These are phyloP conservation scores for Microhierax caerulescens DNA, from an alignment of 2,797 vertebrate genomes.

Conservation along the genomic window DNA sequence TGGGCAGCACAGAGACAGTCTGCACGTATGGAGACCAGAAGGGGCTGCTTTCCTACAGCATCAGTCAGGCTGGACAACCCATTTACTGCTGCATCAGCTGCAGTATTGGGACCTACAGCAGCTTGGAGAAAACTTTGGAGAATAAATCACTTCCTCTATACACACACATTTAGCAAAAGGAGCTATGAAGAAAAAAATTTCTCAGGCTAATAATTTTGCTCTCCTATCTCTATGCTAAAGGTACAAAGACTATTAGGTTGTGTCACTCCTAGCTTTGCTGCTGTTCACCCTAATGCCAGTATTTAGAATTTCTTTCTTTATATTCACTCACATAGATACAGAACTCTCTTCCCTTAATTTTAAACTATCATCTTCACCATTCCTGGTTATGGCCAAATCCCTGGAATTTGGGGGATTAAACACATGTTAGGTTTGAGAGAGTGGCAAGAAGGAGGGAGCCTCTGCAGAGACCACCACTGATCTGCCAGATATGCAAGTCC, in stretches of 20 bases:
- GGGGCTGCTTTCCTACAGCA: background rate
- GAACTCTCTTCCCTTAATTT: background rate
- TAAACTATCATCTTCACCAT: accelerated
- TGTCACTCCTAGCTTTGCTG: background rate
- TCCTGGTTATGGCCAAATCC: background rate
- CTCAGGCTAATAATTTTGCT: too few relatives aligned
- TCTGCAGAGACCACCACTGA: accelerated
- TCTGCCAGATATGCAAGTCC: too few relatives aligned
- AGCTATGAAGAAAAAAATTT: background rate
- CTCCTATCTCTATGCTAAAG: background rate
- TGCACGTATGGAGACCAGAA: accelerated
- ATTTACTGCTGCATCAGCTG: too few relatives aligned
- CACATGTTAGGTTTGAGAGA: accelerated
- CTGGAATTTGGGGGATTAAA: background rate
- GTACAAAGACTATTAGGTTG: background rate
- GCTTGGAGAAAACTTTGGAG: background rate
- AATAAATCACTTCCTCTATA: background rate
- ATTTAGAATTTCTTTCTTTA: background rate
- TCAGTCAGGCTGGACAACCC: background rate
- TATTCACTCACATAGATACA: accelerated
- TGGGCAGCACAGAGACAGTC: too few relatives aligned
- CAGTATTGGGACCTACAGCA: background rate
- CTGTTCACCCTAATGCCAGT: background rate
- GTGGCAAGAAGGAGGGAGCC: accelerated
- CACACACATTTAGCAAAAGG: background rate